Base-by-base conservation (phyloP, 2,888 invertebrate genomes). In the Acanthacorydalis orientalis region DNA sequence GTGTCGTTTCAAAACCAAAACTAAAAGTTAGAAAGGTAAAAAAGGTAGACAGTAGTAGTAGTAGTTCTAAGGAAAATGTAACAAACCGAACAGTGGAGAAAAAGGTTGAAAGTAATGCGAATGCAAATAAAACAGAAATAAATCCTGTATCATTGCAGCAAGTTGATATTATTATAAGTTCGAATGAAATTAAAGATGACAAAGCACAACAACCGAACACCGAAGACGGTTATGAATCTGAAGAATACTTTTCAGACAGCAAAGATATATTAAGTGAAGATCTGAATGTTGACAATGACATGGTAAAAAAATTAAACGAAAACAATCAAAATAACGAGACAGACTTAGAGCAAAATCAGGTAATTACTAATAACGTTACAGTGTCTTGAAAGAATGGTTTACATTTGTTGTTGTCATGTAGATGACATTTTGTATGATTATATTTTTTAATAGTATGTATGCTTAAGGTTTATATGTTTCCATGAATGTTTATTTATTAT, bases 171-270 rank as follows among this genome's bases (percentile, higher is more conserved):
- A 6, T 23, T 55, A 53, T 49, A 49, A 54, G 32, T 44, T 10
- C 32, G n/a, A 33, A 14, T 46, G 42, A 40, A 33, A 40, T 49
- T 47, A 46, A 12, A 46, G 35, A 52, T 52, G 40, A 49, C 23
- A 45, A 51, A 51, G 47, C 49, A 41, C 45, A 52, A 48, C 48
- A 47, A 35, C 49, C 48, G 46, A 54, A 53, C 46, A 50, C 63
- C 32, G 62, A 63, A 43, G 64, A 64, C 52, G 62, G 60, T 31
- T 63, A 63, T 47, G 63, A 64, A 52, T 59, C 59, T 23, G 60
- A 59, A 16, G 60, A 59, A 44, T 51, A 52, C 37, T 12, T 51
- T 31, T 54, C 53, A 15, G 56, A 57, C 40, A 56, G 54, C 14
- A 55, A 56, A 31, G 57, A 57, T 46, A 41, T 43, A 45, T 40